Conservation (phyloP, 2,888 invertebrate species). For the Dryobota labecula region DNA sequence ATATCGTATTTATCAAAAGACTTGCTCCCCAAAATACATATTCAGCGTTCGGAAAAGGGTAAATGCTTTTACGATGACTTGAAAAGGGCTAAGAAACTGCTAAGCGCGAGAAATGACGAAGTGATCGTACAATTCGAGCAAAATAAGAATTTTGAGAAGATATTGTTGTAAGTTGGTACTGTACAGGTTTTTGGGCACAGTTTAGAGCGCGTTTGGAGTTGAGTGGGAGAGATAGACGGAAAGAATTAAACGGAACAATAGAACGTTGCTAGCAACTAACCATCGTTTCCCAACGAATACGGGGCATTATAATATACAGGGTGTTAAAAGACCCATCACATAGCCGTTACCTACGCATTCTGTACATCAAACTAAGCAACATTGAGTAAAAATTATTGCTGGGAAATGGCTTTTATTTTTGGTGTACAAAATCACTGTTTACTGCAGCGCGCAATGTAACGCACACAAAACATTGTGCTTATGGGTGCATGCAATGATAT, state of each 20-base stretch:
- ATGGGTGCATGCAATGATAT: no score
- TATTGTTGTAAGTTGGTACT: slow-evolving; percentile 75
- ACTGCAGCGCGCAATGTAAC: no score
- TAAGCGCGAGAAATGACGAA: slow-evolving; percentile 77
- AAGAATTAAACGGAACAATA: not conserved
- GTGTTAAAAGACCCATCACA: no score
- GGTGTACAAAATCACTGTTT: no score
- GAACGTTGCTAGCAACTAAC: not conserved
- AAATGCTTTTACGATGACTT: slow-evolving; percentile 83
- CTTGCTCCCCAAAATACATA: slow-evolving; percentile 81
- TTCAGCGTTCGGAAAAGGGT: slow-evolving; percentile 84
- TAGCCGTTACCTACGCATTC: no score
- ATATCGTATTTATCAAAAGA: slow-evolving; percentile 84
- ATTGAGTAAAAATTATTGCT: no score
- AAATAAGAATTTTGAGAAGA: slow-evolving; percentile 70
- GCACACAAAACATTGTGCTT: no score
- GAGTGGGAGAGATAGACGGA: not conserved
- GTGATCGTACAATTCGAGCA: slow-evolving; percentile 74
- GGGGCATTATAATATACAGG: not conserved
- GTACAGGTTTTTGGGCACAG: slow-evolving; percentile 56
- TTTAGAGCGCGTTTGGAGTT: slow-evolving; percentile 26
- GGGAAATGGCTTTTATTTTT: no score
- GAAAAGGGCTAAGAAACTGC: slow-evolving; percentile 81
- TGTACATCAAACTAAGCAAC: no score
- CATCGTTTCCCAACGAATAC: not conserved